phyloP scores from a whole-genome alignment of 2,797 vertebrate species.

The Bovichtus diacanthus region DNA sequence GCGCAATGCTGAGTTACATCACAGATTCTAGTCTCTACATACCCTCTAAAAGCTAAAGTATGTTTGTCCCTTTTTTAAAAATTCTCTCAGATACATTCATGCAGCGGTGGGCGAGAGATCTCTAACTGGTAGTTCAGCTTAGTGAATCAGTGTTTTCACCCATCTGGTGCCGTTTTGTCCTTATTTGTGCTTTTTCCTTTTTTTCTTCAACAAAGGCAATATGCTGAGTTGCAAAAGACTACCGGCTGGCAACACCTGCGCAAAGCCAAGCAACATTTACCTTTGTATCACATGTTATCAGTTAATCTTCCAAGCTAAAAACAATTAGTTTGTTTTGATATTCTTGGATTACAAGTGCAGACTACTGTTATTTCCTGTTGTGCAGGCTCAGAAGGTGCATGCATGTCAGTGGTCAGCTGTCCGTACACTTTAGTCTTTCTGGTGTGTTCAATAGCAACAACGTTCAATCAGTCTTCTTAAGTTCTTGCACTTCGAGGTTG shows the following conservation, averaged over 20 bases:
- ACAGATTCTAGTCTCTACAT: slow-evolving; percentile 32
- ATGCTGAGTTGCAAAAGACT: neutral
- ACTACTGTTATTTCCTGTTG: neutral
- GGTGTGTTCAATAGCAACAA: slow-evolving; percentile 4
- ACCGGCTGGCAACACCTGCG: neutral
- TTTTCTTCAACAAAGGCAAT: neutral
- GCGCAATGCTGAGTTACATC: slow-evolving; percentile 50
- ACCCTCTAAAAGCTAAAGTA: slow-evolving; percentile 36
- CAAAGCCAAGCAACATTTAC: neutral
- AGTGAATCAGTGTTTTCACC: slow-evolving; percentile 21
- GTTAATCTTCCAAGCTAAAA: neutral
- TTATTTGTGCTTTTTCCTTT: slow-evolving; percentile 3
- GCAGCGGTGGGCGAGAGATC: neutral
- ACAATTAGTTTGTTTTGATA: neutral
- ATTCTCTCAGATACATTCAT: slow-evolving; percentile 19
- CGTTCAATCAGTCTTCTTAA: neutral
- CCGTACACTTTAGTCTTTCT: neutral
- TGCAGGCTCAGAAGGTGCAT: neutral
- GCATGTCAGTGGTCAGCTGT: neutral
- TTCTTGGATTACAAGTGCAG: neutral
- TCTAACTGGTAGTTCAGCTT: neutral
- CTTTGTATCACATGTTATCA: neutral
- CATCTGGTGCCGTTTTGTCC: neutral
- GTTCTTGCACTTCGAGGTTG: neutral
- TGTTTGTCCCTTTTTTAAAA: slow-evolving; percentile 39